A percentile compares a stretch with the other conserved stretches of the same genome.
phyloP scores from a whole-genome alignment of 2,113 vertebrate genomes.

The Regulus satrapa region DNA sequence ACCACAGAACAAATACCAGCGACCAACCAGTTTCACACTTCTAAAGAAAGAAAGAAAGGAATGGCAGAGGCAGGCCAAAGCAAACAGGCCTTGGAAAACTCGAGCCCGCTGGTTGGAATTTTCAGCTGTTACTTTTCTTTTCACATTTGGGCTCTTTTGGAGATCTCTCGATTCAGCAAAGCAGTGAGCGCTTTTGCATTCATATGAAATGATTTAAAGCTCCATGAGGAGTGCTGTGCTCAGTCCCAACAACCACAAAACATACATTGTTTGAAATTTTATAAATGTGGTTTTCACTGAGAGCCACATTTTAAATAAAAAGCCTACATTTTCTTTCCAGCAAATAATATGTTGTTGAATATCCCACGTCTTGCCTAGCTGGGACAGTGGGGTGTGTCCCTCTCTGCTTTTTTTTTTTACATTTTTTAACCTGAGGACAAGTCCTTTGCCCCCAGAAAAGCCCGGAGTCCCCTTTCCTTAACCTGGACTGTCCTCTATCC shows the following conservation, averaged over 20 bases:
- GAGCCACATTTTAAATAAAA: background rate
- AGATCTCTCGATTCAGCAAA: slow-evolving; percentile 48
- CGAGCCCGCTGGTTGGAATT: slow-evolving; percentile 70
- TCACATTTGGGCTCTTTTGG: slow-evolving; percentile 52
- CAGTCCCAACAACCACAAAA: slow-evolving; percentile 48
- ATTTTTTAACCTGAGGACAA: background rate
- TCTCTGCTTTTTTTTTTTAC: background rate
- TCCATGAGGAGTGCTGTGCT: slow-evolving; percentile 26
- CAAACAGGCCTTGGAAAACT: slow-evolving; percentile 78
- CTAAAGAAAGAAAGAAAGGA: slow-evolving; percentile 81
- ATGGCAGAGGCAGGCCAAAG: slow-evolving; percentile 74
- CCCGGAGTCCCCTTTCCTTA: background rate
- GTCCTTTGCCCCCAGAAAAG: background rate
- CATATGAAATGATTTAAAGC: slow-evolving; percentile 35
- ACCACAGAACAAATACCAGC: slow-evolving; percentile 82
- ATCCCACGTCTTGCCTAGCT: slow-evolving; percentile 36
- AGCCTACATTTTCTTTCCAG: background rate
- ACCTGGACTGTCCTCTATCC: background rate
- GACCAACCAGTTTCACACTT: slow-evolving; percentile 83
- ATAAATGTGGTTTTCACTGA: slow-evolving; percentile 29
- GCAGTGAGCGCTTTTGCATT: slow-evolving; percentile 17
- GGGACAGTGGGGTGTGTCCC: background rate
- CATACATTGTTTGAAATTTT: slow-evolving; percentile 43
- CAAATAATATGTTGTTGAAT: slow-evolving; percentile 41
- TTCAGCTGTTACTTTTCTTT: slow-evolving; percentile 66